Evolutionary conservation across 2,797 vertebrate species (phyloP).

Genomic region (Sebastes flavidus): DNA sequence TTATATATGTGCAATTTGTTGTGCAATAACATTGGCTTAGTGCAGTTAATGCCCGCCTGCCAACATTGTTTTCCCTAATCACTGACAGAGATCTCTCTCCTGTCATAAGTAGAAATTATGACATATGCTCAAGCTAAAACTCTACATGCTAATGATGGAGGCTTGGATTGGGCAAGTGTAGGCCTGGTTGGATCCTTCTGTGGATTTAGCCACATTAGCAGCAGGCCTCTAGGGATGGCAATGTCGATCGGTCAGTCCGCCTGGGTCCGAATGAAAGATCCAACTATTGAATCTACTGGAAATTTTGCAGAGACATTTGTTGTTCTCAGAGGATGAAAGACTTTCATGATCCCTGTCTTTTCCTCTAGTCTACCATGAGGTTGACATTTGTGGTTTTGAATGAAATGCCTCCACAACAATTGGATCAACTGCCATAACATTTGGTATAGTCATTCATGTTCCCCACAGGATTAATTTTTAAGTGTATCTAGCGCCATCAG

Average conservation of each 20-base stretch:
- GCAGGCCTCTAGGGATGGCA: background rate
- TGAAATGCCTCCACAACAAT: background rate
- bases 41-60: slow-evolving; percentile 6
- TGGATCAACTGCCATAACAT: background rate
- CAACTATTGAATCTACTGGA: background rate
- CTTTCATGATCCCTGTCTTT: background rate
- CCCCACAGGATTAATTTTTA: background rate
- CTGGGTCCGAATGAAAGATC: background rate
- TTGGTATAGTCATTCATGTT: background rate
- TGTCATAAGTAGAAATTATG: slow-evolving; percentile 5
- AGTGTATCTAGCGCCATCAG: background rate
- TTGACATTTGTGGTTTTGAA: background rate
- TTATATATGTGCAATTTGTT: slow-evolving; percentile 23
- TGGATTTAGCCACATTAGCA: background rate
- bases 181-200: background rate
- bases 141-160: slow-evolving; percentile 2
- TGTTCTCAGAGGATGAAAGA: background rate
- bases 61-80: slow-evolving; percentile 18
- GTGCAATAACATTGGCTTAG: slow-evolving; percentile 16
- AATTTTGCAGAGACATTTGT: background rate
- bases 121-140: background rate
- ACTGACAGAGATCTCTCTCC: background rate
- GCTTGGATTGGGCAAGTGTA: background rate
- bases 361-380: background rate
- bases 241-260: background rate